Conservation (phyloP, 1,140 invertebrate species). For the Lordiphosa clarofinis region DNA sequence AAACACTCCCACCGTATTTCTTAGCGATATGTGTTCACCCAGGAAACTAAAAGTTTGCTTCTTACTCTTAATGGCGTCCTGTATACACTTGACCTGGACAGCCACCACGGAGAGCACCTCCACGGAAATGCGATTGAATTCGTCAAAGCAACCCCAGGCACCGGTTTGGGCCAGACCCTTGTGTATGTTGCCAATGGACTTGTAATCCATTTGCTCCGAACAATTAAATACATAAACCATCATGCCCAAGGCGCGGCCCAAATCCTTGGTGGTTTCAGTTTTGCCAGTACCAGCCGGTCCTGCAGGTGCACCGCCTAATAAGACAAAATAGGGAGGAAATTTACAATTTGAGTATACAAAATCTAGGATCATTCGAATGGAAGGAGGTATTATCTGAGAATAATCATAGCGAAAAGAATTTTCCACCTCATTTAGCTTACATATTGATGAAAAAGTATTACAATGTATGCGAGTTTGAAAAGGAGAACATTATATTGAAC, state of each 20-base stretch:
- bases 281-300: conserved; percentile 94
- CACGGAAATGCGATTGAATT: conserved; percentile 96
- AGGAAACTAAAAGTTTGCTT: conserved; percentile 91
- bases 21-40: conserved; percentile 88
- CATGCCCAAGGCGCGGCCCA: conserved; percentile 92
- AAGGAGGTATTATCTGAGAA: too few relatives aligned
- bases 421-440: too few relatives aligned
- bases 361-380: too few relatives aligned
- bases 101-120: conserved; percentile 96
- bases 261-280: conserved; percentile 96
- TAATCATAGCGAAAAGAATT: too few relatives aligned
- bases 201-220: conserved; percentile 98
- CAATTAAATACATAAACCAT: conserved; percentile 98
- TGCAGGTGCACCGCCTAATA: conserved; percentile 90
- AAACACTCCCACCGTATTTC: conserved; percentile 92
- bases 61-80: conserved; percentile 91
- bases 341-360: too few relatives aligned
- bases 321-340: too few relatives aligned
- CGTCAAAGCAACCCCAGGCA: conserved; percentile 97
- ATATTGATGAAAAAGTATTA: too few relatives aligned
- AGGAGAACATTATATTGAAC: too few relatives aligned
- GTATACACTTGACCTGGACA: conserved; percentile 89
- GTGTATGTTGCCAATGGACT: conserved; percentile 95
- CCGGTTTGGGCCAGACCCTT: conserved; percentile 93
- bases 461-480: too few relatives aligned